Evolutionary conservation across 2,797 vertebrate genomes (phyloP).

Genomic region (Perodicticus potto): DNA sequence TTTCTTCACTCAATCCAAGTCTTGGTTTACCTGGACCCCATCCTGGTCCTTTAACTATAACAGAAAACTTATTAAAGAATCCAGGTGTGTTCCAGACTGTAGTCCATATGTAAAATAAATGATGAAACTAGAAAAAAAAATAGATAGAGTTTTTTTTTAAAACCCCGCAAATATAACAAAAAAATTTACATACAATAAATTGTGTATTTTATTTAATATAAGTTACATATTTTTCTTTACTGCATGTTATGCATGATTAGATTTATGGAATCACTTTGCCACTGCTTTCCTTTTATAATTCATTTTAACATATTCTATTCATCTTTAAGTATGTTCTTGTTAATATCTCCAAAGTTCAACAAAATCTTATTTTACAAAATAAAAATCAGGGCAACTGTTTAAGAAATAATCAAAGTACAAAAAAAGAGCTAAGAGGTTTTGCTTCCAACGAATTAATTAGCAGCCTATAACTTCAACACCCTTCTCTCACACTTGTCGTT

Average conservation of each 20-base stretch:
- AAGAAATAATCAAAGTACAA: conserved; percentile 3
- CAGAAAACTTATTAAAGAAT: conserved; percentile 92
- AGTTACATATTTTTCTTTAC: neutral
- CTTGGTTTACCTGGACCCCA: conserved; percentile 95
- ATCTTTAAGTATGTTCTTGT: neutral
- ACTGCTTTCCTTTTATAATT: neutral
- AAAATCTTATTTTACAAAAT: conserved; percentile 29
- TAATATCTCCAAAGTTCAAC: neutral
- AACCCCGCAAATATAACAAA: neutral
- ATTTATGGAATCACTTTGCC: neutral
- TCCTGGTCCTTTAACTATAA: conserved; percentile 95
- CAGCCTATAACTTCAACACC: neutral
- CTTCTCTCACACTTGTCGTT: neutral
- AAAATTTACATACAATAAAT: neutral
- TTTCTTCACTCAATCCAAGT: conserved; percentile 91
- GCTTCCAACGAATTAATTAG: neutral
- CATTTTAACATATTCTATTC: neutral
- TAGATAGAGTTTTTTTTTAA: conserved; percentile 26
- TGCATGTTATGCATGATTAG: neutral
- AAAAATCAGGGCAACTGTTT: neutral
- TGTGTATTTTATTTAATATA: neutral
- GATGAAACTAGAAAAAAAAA: conserved; percentile 90
- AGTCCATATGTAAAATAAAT: conserved; percentile 92
- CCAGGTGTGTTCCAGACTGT: conserved; percentile 89
- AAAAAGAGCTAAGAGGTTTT: neutral